Base-by-base conservation (phyloP, 2,113 vertebrate genomes). In the Pteruthius melanotis region DNA sequence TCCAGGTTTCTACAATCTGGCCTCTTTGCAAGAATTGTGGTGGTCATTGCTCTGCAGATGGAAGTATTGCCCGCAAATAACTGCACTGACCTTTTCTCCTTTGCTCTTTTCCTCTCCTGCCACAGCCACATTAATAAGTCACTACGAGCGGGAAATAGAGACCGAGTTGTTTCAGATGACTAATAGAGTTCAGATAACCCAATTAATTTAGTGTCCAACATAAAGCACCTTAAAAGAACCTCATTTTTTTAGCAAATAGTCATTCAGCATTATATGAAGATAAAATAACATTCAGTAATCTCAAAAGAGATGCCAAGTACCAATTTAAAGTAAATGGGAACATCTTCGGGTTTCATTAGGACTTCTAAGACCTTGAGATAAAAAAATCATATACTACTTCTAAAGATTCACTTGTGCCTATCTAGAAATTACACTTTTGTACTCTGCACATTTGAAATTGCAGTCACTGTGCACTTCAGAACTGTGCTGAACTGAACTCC, bases 101-200 rank as follows among this genome's bases (percentile, higher is more conserved):
- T 31, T 74, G 87, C 54, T 66, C 60, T 94, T 52, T 86, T 60
- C 70, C 66, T 71, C 75, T 90, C 68, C 61, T 88, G 70, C n/a
- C 76, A 59, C 56, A 77, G 63, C 23, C 66, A 59, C 35, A 77
- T 65, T 70, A 91, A 77, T 47, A 88, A 86, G 84, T 85, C 75
- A 91, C 27, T 59, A 85, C 30, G 63, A 77, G 54, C 42, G 45
- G 37, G 39, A 93, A 91, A 85, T 39, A 44, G 15, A 86, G 84
- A 87, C 13, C 27, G 59, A 70, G 57, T 47, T 77, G 68, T 77
- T 95, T 93, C 85, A 93, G 47, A 83, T 77, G 63, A 90, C 75
- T 95, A 91, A 87, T 37, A 77, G 88, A 88, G 94, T 94, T 95
- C 95, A 96, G 60, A 77, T 68, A 93, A 64, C 56, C 76, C 76